A percentile compares a stretch with the other conserved stretches of the same genome.
phyloP scores from a whole-genome alignment of 2,797 vertebrate genomes.

The Spinus olivaceus region DNA sequence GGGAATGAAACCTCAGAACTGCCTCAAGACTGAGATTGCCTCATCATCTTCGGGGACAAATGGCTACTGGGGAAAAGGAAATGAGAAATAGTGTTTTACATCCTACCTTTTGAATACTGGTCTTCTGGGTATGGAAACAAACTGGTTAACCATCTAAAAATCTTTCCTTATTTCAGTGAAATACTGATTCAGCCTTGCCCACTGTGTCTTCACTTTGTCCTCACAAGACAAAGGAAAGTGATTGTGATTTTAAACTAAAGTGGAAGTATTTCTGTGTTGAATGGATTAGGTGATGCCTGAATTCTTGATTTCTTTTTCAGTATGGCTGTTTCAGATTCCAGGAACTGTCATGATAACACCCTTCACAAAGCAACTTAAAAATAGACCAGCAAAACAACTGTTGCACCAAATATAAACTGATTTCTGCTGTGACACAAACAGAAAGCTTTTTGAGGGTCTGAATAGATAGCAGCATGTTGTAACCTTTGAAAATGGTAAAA shows the following conservation, averaged over 20 bases:
- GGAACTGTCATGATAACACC: not conserved
- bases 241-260: conserved; percentile 47
- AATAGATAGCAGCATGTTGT: not conserved
- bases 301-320: conserved; percentile 27
- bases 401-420: conserved; percentile 5
- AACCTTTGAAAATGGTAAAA: not conserved
- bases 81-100: not conserved
- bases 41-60: not conserved
- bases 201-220: not conserved
- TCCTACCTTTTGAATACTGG: not conserved
- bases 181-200: not conserved
- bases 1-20: not conserved
- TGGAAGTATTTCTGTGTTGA: conserved; percentile 7
- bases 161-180: not conserved
- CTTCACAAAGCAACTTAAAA: conserved; percentile 56
- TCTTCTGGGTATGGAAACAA: not conserved
- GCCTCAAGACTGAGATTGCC: not conserved
- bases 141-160: not conserved
- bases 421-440: conserved; percentile 7
- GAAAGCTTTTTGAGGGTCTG: not conserved
- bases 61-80: not conserved
- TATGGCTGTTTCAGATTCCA: conserved; percentile 17
- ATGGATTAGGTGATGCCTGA: conserved; percentile 36
- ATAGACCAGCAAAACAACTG: conserved; percentile 7
- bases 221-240: conserved; percentile 37